A percentile compares a stretch with the other conserved stretches of the same genome.
Conservation (phyloP, 1,140 invertebrate genomes). For the Micrasema minimum region DNA sequence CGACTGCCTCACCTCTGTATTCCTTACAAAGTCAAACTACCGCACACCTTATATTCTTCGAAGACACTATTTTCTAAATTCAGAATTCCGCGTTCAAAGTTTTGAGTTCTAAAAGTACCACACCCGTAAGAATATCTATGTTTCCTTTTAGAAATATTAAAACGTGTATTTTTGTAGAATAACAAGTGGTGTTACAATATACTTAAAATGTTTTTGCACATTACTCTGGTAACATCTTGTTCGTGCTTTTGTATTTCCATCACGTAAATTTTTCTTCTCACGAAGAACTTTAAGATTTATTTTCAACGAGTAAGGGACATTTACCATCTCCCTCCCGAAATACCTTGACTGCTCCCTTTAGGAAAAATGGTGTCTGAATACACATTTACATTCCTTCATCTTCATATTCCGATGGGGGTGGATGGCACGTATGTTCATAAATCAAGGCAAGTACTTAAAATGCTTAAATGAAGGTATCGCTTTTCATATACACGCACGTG, state of each 20-base stretch:
- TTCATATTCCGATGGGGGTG: background rate
- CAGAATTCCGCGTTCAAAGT: too few relatives aligned
- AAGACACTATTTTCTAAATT: too few relatives aligned
- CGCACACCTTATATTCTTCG: too few relatives aligned
- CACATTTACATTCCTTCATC: slow-evolving; percentile 24
- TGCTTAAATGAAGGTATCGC: background rate
- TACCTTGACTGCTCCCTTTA: slow-evolving; percentile 31
- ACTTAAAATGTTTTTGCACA: slow-evolving; percentile 34
- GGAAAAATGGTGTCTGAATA: slow-evolving; percentile 32
- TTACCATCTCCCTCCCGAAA: slow-evolving; percentile 28
- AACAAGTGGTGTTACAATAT: slow-evolving; percentile 32
- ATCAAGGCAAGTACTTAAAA: slow-evolving; percentile 4
- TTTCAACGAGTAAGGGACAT: slow-evolving; percentile 38
- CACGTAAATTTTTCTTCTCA: slow-evolving; percentile 42
- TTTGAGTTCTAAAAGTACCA: too few relatives aligned
- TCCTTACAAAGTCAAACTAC: too few relatives aligned
- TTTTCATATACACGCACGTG: background rate
- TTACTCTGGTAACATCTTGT: slow-evolving; percentile 34
- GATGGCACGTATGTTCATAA: slow-evolving; percentile 5
- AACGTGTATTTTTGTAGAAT: slow-evolving; percentile 19
- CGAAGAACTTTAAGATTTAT: slow-evolving; percentile 40
- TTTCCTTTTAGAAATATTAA: slow-evolving; percentile 34
- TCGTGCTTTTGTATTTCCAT: slow-evolving; percentile 36
- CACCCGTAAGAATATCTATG: background rate
- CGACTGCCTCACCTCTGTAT: too few relatives aligned